These are phyloP conservation scores for Rhynchopsitta pachyrhyncha DNA, from an alignment of 2,113 vertebrate species.

Conservation along the genomic window DNA sequence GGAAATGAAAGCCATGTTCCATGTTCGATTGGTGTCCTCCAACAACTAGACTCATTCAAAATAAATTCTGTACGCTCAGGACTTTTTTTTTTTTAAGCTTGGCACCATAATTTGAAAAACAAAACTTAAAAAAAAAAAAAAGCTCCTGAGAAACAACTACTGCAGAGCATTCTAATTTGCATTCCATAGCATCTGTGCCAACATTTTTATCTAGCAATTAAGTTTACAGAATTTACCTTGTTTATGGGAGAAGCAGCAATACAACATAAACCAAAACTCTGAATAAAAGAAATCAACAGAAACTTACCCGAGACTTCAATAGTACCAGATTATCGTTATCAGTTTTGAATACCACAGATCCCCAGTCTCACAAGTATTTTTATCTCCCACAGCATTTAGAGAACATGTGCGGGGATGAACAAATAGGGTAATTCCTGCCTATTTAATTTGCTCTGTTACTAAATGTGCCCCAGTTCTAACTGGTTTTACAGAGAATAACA, in stretches of 20 bases:
- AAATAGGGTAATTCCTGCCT: background rate
- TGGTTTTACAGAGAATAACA: background rate
- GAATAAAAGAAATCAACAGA: background rate
- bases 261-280: background rate
- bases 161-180: background rate
- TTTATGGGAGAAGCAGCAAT: background rate
- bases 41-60: background rate
- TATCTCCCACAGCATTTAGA: background rate
- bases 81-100: background rate
- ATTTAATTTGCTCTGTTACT: background rate
- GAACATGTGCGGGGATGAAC: background rate
- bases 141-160: background rate
- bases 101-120: background rate
- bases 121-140: background rate
- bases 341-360: background rate
- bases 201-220: background rate
- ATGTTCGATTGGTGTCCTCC: background rate
- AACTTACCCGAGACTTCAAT: background rate
- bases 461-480: background rate
- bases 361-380: background rate
- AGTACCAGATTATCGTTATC: background rate
- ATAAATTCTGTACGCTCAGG: background rate
- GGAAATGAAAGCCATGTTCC: background rate
- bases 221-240: background rate
- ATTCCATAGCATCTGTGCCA: background rate